phyloP scores from a whole-genome alignment of 2,888 invertebrate species.

The Tetheella fluctuosa region DNA sequence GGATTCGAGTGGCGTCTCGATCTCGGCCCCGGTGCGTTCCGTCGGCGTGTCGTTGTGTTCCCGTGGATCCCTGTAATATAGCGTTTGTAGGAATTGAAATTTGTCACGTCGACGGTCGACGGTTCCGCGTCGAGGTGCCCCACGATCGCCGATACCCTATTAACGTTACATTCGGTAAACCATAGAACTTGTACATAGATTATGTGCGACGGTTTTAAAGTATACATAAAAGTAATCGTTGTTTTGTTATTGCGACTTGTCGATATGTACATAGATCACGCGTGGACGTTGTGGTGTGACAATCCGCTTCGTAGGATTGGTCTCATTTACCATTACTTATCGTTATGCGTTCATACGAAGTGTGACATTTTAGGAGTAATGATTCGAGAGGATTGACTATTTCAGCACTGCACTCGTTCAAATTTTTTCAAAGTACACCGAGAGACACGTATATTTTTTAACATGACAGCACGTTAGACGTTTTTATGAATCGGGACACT shows the following conservation, averaged over 20 bases:
- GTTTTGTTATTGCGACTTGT: slow-evolving; percentile 78
- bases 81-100: slow-evolving; percentile 71
- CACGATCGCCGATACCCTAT: slow-evolving; percentile 63
- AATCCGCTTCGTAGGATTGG: slow-evolving; percentile 59
- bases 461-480: slow-evolving; percentile 74
- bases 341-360: slow-evolving; percentile 43
- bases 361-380: slow-evolving; percentile 51
- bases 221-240: slow-evolving; percentile 67
- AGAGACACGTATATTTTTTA: slow-evolving; percentile 70
- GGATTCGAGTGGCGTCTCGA: slow-evolving; percentile 62
- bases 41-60: no score
- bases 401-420: slow-evolving; percentile 77
- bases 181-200: slow-evolving; percentile 73
- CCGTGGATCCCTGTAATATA: slow-evolving; percentile 37
- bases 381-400: slow-evolving; percentile 65
- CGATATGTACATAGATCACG: slow-evolving; percentile 76
- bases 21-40: neutral
- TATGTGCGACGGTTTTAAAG: slow-evolving; percentile 74
- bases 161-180: slow-evolving; percentile 66
- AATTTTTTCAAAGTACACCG: slow-evolving; percentile 66
- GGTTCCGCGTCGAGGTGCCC: slow-evolving; percentile 47
- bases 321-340: slow-evolving; percentile 53
- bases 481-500: slow-evolving; percentile 73
- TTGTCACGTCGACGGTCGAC: slow-evolving; percentile 16
- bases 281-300: slow-evolving; percentile 56